Evolutionary conservation across 2,113 vertebrate species (phyloP).

Genomic region (Benitochromis conjunctus): DNA sequence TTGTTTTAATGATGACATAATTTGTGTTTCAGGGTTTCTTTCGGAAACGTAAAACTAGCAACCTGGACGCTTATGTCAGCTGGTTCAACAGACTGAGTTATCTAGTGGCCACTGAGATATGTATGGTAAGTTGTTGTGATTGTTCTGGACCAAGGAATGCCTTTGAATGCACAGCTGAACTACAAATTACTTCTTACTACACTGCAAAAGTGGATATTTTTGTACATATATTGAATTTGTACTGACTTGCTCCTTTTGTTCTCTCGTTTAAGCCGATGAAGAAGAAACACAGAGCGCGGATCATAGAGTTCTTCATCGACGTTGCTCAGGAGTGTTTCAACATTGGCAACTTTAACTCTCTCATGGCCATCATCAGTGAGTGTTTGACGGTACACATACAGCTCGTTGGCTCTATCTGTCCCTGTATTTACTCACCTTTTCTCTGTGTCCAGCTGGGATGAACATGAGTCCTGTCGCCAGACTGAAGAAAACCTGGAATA

Average conservation of each 20-base stretch:
- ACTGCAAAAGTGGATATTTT: not conserved
- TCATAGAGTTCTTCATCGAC: slow-evolving; percentile 93
- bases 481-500: slow-evolving; percentile 94
- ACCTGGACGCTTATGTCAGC: slow-evolving; percentile 90
- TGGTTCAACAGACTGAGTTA: slow-evolving; percentile 94
- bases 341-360: slow-evolving; percentile 94
- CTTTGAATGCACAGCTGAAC: not conserved
- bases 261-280: slow-evolving; percentile 81
- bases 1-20: not conserved
- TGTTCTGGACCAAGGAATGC: not conserved
- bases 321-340: slow-evolving; percentile 94
- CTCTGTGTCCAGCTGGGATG: slow-evolving; percentile 81
- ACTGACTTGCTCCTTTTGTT: not conserved
- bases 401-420: not conserved
- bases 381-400: not conserved
- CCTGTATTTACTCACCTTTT: not conserved
- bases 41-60: slow-evolving; percentile 83
- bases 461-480: slow-evolving; percentile 94
- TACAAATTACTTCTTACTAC: not conserved
- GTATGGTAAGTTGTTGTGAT: slow-evolving; percentile 77
- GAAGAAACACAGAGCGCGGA: slow-evolving; percentile 90
- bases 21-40: slow-evolving; percentile 79
- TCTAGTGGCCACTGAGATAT: slow-evolving; percentile 92
- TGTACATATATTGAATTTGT: not conserved
- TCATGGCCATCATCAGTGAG: slow-evolving; percentile 97